Evolutionary conservation across 30 jellyfish, hydroid and myxozoan genomes (phyloP).

Genomic region (Aurelia aurita complex sp. Pacific): DNA sequence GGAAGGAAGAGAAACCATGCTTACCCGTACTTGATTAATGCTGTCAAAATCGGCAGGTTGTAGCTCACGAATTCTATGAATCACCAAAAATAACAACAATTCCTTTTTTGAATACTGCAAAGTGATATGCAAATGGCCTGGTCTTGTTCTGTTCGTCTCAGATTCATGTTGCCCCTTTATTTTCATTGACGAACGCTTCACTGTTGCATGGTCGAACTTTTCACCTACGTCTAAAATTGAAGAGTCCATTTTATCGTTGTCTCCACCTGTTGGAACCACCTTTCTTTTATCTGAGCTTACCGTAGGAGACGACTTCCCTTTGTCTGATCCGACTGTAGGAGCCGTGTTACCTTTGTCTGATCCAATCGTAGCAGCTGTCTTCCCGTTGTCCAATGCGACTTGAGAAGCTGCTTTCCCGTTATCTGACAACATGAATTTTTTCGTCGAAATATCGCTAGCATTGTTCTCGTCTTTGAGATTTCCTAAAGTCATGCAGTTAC

Average conservation of each 20-base stretch:
- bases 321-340: too few relatives aligned
- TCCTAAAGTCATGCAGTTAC: conserved; percentile 5
- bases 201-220: conserved; percentile 48
- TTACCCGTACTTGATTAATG: conserved; percentile 52
- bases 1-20: conserved; percentile 72
- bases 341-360: neutral
- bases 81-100: conserved; percentile 52
- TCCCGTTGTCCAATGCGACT: conserved; percentile 26
- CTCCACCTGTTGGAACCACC: too few relatives aligned
- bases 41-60: conserved; percentile 41
- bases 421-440: conserved; percentile 20
- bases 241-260: too few relatives aligned
- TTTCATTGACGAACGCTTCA: neutral
- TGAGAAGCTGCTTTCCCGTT: conserved; percentile 39
- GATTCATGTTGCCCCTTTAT: too few relatives aligned
- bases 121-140: conserved; percentile 59
- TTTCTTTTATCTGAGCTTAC: neutral
- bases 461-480: neutral
- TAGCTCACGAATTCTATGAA: conserved; percentile 49
- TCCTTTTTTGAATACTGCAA: conserved; percentile 70
- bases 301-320: too few relatives aligned
- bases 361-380: neutral
- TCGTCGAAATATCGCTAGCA: conserved; percentile 22
- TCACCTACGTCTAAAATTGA: neutral
- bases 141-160: neutral